Evolutionary conservation across 2,113 vertebrate species (phyloP), one percentile per base, ranked within the genome.

Genomic region (Cyrtonyx montezumae): DNA sequence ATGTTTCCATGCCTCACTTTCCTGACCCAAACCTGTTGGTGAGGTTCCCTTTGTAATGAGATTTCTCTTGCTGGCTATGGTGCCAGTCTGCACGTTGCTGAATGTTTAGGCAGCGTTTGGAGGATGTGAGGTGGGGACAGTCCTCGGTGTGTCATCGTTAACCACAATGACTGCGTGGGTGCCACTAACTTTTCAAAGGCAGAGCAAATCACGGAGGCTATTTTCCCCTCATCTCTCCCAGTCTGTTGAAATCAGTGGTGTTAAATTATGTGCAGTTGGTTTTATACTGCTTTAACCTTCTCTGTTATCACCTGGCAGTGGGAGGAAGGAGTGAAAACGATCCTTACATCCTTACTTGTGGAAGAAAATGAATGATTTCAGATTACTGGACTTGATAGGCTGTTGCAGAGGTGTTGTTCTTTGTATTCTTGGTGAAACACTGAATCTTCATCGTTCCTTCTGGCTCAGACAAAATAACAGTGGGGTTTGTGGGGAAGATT

Each of bases 121-220:
- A 45, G 36, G 45, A 11, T 17, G 43, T 2, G 17, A 65, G 43
- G 21, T n/a, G 55, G 16, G 36, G 48, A 9, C 30, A 58, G 42
- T 2, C 8, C 5, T 37, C 17, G 25, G 19, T 56, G 11, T 13
- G 59, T 67, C 10, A 58, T 10, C 12, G 1, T 30, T 14, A 28
- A 61, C 43, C 21, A 32, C 8, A 22, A 23, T 18, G 67, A 23
- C 26, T 20, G 25, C 1, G 0, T 21, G 25, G 21, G 5, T 42
- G 46, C 65, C 13, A 25, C 23, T 34, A 6, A 26, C 2, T 1
- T 73, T 34, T 66, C 67, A 55, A 62, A 75, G 36, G 37, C 1
- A 46, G 13, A 61, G 28, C 22, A 61, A 67, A 40, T 22, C 26
- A 49, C 2, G 0, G 49, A 28, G 4, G 13, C 2, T 28, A 9